These are phyloP conservation scores for Ostrea denselamellosa DNA, from an alignment of 1,140 invertebrate species.

Conservation along the genomic window DNA sequence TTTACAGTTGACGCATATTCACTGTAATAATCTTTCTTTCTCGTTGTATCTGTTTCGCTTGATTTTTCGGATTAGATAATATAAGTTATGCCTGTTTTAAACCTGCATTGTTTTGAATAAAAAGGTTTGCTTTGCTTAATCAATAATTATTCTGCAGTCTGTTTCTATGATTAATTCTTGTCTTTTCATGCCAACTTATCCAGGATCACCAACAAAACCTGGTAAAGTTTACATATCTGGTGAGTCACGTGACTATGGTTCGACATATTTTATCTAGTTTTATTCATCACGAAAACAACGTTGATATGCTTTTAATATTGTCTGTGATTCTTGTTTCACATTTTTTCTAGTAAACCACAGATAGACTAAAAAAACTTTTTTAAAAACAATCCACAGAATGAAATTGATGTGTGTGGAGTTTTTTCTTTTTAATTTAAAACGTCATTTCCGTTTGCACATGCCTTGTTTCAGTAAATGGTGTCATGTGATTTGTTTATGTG, in stretches of 20 bases:
- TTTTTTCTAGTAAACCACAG: not conserved
- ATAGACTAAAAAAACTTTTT: not conserved
- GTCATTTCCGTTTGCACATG: not conserved
- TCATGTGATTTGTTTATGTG: not conserved
- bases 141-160: not conserved
- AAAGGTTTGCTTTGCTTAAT: not conserved
- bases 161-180: constrained; percentile 26
- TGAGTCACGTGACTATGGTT: constrained; percentile 29
- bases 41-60: not conserved
- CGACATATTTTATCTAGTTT: constrained; percentile 14
- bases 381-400: not conserved
- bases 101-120: not conserved
- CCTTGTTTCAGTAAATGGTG: not conserved
- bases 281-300: constrained; percentile 13
- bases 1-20: not conserved
- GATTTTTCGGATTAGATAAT: not conserved
- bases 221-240: constrained; percentile 45
- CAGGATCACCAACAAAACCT: constrained; percentile 42
- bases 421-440: not conserved
- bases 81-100: not conserved
- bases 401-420: not conserved
- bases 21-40: not conserved
- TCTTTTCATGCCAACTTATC: constrained; percentile 27
- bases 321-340: constrained; percentile 1
- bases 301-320: constrained; percentile 29